A percentile compares a stretch with the other conserved stretches of the same genome.
These are phyloP conservation scores for Piscicola geometra DNA, from an alignment of 2,888 invertebrate genomes.

Conservation along the genomic window DNA sequence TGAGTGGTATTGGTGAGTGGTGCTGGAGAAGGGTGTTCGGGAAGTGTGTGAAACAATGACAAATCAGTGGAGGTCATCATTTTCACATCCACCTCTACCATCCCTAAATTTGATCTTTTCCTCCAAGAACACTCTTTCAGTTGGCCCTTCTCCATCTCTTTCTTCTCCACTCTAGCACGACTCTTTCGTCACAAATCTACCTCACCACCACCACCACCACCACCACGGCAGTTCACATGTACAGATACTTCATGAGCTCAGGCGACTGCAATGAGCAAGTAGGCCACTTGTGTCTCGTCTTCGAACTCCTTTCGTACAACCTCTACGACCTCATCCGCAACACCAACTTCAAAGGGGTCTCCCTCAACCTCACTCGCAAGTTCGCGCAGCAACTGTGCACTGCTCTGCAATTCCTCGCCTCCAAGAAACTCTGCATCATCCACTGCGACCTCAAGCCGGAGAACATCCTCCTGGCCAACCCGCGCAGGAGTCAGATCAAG, in stretches of 20 bases:
- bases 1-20: no score
- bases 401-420: conserved; percentile 95
- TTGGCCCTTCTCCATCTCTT: no score
- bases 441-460: conserved; percentile 90
- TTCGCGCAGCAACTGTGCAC: conserved; percentile 99
- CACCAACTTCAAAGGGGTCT: conserved; percentile 99
- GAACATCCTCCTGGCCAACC: conserved; percentile 98
- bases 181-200: no score
- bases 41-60: no score
- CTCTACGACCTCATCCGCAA: conserved; percentile 97
- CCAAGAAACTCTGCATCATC: conserved; percentile 68
- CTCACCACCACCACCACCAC: neutral
- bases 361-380: conserved; percentile 97
- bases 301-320: conserved; percentile 98
- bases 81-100: no score
- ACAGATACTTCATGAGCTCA: conserved; percentile 96
- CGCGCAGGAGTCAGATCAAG: conserved; percentile 98
- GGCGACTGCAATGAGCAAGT: conserved; percentile 57
- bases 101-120: no score
- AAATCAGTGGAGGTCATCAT: no score
- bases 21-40: no score
- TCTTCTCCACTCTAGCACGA: no score
- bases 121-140: no score
- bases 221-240: conserved; percentile 80
- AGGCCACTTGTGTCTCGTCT: conserved; percentile 95